Base-by-base conservation (phyloP, 1,140 invertebrate genomes). In the Leptopilina clavipes region DNA sequence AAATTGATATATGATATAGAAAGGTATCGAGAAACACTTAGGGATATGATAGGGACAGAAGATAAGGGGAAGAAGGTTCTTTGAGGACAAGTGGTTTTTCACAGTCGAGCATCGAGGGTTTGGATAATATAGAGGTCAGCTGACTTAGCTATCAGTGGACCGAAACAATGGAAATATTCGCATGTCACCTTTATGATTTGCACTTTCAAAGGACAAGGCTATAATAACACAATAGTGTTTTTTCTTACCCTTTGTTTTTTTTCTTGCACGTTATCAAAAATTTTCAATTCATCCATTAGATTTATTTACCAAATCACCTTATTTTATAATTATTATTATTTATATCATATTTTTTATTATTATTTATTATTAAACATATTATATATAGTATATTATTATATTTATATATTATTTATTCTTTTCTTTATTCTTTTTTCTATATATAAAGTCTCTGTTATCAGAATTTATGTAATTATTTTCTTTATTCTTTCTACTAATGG, bases 121-220 rank as follows among this genome's bases (percentile, higher is more conserved):
- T 70, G 25, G 72, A 37, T 70, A 73, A 70, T 72, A 86, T 86
- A 74, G 84, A 86, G 84, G 84, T 86, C 85, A 85, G 81, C 84
- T 84, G 83, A 86, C 81, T 86, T 85, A 83, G 85, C 85, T 40
- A 40, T 83, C 76, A 65, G 78, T 79, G 81, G 79, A 74, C 78
- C 74, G 83, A 86, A 86, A 86, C 85, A 86, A 86, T 86, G 84
- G 83, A 83, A 84, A 86, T 85, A 85, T 85, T 82, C 82, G 75
- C 72, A 78, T 74, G 74, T 74, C 72, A 76, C 79, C 76, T 76
- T 80, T 77, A 52, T 45, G 70, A 65, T 65, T 31, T 65, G 56
- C 56, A 31, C 56, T 31, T 37, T 31, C 12, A 31, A 65, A 65
- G 56, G 56, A 65, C 56, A 65, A 65, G 11, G 25, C 31, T 65